A percentile compares a stretch with the other conserved stretches of the same genome.
phyloP scores from a whole-genome alignment of 1,140 invertebrate species.

The Aleiodes sp. region DNA sequence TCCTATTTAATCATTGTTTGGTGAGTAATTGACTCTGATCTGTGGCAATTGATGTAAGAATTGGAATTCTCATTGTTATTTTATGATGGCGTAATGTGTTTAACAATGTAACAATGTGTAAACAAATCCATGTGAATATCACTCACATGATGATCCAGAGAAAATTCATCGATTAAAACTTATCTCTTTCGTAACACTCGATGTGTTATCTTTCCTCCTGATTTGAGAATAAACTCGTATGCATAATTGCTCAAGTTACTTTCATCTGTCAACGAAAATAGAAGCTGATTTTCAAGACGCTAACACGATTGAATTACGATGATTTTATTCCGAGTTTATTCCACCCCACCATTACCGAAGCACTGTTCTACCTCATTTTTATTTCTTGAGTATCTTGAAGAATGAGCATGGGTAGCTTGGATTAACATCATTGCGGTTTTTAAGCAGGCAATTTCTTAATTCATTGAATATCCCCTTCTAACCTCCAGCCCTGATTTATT shows the following conservation, averaged over 20 bases:
- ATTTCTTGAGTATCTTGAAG: conserved; percentile 46
- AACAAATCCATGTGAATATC: no score
- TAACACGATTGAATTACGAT: conserved; percentile 65
- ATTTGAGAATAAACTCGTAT: background rate
- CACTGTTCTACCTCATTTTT: conserved; percentile 51
- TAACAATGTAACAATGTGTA: no score
- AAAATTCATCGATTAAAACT: background rate
- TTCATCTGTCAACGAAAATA: conserved; percentile 27
- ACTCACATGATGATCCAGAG: no score
- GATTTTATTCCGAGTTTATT: conserved; percentile 63
- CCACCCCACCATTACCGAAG: conserved; percentile 42
- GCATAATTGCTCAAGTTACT: conserved; percentile 5
- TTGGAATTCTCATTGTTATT: background rate
- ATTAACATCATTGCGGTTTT: conserved; percentile 65
- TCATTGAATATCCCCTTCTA: conserved; percentile 42
- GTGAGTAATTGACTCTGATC: conserved; percentile 28
- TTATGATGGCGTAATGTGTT: no score
- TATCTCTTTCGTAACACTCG: background rate
- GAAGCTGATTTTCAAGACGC: conserved; percentile 52
- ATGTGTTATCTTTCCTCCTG: background rate
- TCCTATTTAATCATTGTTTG: conserved; percentile 20
- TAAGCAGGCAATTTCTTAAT: conserved; percentile 66
- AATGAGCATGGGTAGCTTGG: conserved; percentile 32
- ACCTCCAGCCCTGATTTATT: conserved; percentile 59
- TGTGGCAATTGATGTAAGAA: background rate